Conservation (phyloP, 2,797 vertebrate species). For the Periparus ater region DNA sequence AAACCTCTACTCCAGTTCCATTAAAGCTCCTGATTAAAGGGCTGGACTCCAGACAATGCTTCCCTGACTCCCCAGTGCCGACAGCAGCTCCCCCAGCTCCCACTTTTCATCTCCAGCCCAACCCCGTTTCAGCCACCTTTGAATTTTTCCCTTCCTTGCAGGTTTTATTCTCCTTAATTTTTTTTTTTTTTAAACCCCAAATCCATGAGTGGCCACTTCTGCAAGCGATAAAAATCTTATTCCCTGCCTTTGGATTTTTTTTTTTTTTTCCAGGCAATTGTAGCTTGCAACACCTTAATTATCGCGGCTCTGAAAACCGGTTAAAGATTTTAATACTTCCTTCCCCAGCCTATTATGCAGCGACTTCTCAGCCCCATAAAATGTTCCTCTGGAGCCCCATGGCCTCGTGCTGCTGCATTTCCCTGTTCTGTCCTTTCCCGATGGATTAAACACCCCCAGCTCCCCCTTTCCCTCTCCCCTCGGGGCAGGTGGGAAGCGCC, state of each 20-base stretch:
- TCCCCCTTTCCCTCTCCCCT: not conserved
- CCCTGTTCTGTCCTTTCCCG: not conserved
- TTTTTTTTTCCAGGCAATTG: not conserved
- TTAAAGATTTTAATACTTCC: constrained; percentile 66
- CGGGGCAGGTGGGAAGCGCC: not conserved
- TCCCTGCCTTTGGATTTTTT: not conserved
- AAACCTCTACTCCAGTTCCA: constrained; percentile 1
- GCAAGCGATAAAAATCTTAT: constrained; percentile 10
- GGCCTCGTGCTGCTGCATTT: not conserved
- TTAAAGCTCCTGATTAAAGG: not conserved
- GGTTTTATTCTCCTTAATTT: not conserved
- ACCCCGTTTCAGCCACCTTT: not conserved
- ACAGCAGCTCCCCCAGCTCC: not conserved
- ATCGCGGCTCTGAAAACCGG: constrained; percentile 37
- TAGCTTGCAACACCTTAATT: constrained; percentile 57
- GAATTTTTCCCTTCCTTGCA: not conserved
- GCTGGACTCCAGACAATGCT: not conserved
- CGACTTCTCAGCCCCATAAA: constrained; percentile 34
- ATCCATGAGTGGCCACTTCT: constrained; percentile 14
- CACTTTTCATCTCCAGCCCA: not conserved
- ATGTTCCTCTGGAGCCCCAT: not conserved
- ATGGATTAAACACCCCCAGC: not conserved
- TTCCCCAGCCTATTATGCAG: not conserved
- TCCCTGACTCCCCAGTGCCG: not conserved
- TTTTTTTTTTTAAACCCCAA: not conserved